These are phyloP conservation scores for Acanthochromis polyacanthus DNA, from an alignment of 2,113 vertebrate genomes.

Conservation along the genomic window DNA sequence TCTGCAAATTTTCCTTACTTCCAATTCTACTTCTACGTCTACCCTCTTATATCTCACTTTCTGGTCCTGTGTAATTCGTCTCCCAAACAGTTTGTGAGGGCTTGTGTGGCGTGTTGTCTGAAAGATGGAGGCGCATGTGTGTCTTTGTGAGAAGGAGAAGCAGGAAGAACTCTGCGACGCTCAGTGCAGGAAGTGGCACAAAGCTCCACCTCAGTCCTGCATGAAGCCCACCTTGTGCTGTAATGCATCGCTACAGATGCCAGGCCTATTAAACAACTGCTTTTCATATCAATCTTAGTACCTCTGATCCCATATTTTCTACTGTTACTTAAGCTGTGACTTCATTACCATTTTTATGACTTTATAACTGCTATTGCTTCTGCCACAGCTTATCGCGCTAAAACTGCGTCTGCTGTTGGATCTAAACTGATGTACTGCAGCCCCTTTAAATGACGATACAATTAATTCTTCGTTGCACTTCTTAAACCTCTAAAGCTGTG, in stretches of 20 bases:
- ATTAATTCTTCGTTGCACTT: too few relatives aligned
- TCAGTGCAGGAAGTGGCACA: neutral
- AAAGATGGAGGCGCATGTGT: conserved; percentile 7
- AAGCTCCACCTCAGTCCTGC: neutral
- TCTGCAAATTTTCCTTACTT: conserved; percentile 14
- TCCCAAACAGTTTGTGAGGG: conserved; percentile 22
- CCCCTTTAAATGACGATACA: neutral
- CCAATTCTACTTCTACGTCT: neutral
- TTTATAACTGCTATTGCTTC: neutral
- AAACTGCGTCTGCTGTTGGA: neutral
- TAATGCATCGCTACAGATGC: conserved; percentile 1
- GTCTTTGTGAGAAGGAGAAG: neutral
- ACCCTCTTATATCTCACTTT: neutral
- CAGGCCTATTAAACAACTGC: neutral
- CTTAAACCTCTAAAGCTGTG: too few relatives aligned
- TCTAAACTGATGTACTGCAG: neutral
- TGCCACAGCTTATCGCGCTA: neutral
- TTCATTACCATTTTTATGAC: neutral
- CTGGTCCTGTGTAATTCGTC: conserved; percentile 37
- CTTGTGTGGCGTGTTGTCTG: neutral
- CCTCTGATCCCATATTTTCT: neutral
- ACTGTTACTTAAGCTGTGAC: neutral
- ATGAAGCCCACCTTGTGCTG: conserved; percentile 9
- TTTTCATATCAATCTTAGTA: neutral
- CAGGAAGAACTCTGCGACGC: neutral